phyloP scores from a whole-genome alignment of 1,140 invertebrate species.

The Agrilus planipennis region DNA sequence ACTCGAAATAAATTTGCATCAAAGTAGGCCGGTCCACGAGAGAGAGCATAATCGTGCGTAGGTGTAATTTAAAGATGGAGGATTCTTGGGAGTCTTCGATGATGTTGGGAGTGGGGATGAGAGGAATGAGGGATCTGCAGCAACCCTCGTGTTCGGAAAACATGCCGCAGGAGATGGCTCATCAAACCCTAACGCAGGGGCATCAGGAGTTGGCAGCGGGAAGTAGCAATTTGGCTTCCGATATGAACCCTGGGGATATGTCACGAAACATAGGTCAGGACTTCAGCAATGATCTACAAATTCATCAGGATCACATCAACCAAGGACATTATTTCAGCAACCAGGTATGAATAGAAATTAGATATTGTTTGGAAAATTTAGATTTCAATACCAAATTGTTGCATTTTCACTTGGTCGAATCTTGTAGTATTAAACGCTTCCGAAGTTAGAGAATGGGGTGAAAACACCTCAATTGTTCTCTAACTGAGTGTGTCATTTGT shows the following conservation, averaged over 20 bases:
- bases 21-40: too few species aligned
- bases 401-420: too few species aligned
- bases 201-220: constrained; percentile 12
- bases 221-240: constrained; percentile 18
- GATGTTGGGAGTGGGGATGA: constrained; percentile 31
- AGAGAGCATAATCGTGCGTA: too few species aligned
- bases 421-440: too few species aligned
- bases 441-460: too few species aligned
- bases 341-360: constrained; percentile 21
- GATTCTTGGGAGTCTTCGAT: constrained; percentile 32
- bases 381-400: too few species aligned
- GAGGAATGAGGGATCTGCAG: constrained; percentile 22
- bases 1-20: too few species aligned
- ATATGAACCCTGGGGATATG: constrained; percentile 15
- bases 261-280: constrained; percentile 20
- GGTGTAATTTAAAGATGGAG: constrained; percentile 27
- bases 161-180: constrained; percentile 16
- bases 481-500: too few species aligned
- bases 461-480: too few species aligned
- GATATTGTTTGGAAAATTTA: neutral
- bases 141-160: constrained; percentile 16
- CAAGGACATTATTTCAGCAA: constrained; percentile 23
- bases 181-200: constrained; percentile 16
- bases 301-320: constrained; percentile 14
- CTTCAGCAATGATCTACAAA: constrained; percentile 16